Conservation (phyloP, 2,113 vertebrate genomes). For the Nipponia nippon region DNA sequence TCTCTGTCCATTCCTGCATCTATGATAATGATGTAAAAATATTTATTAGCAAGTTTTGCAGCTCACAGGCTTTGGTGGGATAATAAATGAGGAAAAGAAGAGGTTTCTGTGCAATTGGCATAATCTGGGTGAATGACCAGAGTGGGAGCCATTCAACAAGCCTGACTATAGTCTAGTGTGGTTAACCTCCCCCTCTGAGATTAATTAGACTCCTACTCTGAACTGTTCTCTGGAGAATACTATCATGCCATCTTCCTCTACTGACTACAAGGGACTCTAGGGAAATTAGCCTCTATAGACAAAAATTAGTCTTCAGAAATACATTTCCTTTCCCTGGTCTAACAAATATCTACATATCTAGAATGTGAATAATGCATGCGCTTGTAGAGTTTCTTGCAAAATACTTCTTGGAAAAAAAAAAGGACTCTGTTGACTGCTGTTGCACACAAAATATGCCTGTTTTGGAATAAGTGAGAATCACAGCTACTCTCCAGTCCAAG, state of each 20-base stretch:
- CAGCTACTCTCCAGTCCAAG: neutral
- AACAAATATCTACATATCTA: constrained; percentile 41
- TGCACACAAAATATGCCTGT: neutral
- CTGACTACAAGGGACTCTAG: neutral
- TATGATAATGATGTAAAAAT: neutral
- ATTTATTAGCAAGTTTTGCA: neutral
- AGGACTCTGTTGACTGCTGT: neutral
- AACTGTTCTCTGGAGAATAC: neutral
- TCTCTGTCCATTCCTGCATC: neutral
- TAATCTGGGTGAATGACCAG: neutral
- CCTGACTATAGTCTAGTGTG: neutral
- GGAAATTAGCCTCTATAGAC: constrained; percentile 54
- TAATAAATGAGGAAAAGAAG: neutral
- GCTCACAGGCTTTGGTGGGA: neutral
- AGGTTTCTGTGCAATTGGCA: neutral
- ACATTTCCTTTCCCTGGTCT: neutral
- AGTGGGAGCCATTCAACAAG: neutral
- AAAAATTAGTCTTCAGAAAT: constrained; percentile 62
- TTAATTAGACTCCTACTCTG: constrained; percentile 39
- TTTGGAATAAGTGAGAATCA: neutral
- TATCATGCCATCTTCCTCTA: neutral
- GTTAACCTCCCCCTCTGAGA: neutral
- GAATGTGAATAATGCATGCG: neutral
- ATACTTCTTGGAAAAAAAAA: neutral
- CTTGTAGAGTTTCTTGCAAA: neutral